Conservation (phyloP, 2,113 vertebrate species). For the Corydoras sp. region DNA sequence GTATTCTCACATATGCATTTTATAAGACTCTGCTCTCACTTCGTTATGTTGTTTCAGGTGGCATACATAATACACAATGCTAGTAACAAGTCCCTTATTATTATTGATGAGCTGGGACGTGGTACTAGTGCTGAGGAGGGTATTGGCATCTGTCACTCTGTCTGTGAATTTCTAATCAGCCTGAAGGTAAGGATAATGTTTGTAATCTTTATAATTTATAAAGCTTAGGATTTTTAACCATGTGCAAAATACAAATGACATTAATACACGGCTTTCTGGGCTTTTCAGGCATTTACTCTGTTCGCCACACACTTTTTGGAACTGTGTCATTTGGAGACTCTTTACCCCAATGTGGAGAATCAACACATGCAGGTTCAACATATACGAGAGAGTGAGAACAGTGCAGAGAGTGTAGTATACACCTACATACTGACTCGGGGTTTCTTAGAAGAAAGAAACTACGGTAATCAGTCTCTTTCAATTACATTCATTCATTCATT, state of each 20-base stretch:
- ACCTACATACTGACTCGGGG: constrained; percentile 83
- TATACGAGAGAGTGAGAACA: constrained; percentile 62
- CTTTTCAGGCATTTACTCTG: constrained; percentile 83
- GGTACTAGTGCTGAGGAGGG: constrained; percentile 93
- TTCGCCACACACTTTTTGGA: constrained; percentile 95
- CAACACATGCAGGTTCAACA: constrained; percentile 92
- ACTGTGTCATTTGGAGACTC: constrained; percentile 78
- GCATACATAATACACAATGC: constrained; percentile 91
- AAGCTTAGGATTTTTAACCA: too few relatives aligned
- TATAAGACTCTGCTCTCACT: too few relatives aligned
- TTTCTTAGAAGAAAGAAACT: constrained; percentile 83
- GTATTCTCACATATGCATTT: not conserved
- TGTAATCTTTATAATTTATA: too few relatives aligned
- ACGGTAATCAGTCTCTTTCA: too few relatives aligned
- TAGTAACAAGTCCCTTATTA: constrained; percentile 85
- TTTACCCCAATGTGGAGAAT: constrained; percentile 92
- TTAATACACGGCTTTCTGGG: constrained; percentile 23
- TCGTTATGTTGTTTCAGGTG: constrained; percentile 64
- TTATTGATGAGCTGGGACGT: constrained; percentile 94
- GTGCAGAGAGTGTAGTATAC: constrained; percentile 75
- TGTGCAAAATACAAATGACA: too few relatives aligned
- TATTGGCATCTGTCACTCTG: constrained; percentile 86
- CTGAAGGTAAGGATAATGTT: constrained; percentile 86
- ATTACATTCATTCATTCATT: too few relatives aligned
- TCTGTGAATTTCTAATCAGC: constrained; percentile 87